These are phyloP conservation scores for Pyrochroa serraticornis DNA, from an alignment of 2,888 invertebrate species.

Conservation along the genomic window DNA sequence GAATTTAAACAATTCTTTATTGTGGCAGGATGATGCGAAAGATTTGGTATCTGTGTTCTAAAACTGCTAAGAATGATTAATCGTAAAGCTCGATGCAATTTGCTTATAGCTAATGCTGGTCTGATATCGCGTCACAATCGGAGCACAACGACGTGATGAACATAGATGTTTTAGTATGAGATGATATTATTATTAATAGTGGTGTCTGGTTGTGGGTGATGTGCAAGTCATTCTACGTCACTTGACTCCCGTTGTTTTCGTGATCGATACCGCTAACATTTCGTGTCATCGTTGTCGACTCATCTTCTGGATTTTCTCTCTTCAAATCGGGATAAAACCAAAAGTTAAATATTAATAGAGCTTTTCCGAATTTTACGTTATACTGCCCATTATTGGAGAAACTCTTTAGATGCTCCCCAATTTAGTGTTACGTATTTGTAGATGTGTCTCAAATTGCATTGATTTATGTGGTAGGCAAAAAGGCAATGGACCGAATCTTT, in stretches of 20 bases:
- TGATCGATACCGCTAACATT: conserved; percentile 56
- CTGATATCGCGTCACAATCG: conserved; percentile 47
- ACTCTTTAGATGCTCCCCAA: no score
- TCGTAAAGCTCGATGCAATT: conserved; percentile 39
- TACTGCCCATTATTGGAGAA: no score
- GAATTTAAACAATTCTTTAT: no score
- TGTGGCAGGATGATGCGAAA: no score
- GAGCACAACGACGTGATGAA: conserved; percentile 51
- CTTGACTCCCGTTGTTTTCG: conserved; percentile 55
- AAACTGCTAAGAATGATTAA: conserved; percentile 36
- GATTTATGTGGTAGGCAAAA: neutral
- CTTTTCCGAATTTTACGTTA: no score
- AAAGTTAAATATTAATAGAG: no score
- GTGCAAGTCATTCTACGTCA: conserved; percentile 58
- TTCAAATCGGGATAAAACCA: neutral
- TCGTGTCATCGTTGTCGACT: conserved; percentile 50
- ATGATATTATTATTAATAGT: conserved; percentile 60
- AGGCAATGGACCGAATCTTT: conserved; percentile 10
- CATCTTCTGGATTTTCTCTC: conserved; percentile 17
- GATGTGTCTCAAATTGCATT: no score
- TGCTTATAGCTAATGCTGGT: conserved; percentile 36
- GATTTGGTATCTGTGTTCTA: no score
- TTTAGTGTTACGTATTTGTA: no score
- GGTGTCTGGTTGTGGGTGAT: conserved; percentile 56
- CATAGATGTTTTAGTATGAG: conserved; percentile 55